Conservation (phyloP, 92 coral and sea anemone species). For the Umimayanthus kanabou region DNA sequence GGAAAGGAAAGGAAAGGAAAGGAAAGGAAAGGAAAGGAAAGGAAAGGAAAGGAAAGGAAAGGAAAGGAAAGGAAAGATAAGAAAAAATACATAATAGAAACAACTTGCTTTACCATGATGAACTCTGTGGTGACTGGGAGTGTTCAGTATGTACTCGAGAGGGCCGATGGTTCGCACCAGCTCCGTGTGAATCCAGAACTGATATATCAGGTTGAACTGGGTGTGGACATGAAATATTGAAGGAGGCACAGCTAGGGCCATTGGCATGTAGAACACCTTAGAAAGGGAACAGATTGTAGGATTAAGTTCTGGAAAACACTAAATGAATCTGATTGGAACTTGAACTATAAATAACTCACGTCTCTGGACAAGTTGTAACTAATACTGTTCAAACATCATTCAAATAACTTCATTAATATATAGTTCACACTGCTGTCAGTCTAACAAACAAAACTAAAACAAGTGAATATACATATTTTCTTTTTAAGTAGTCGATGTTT, state of each 20-base stretch:
- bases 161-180: conserved; percentile 87
- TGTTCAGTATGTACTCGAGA: conserved; percentile 85
- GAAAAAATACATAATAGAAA: too few relatives aligned
- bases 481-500: too few relatives aligned
- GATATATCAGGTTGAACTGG: conserved; percentile 85
- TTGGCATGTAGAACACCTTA: conserved; percentile 65
- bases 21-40: too few relatives aligned
- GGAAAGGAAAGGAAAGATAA: too few relatives aligned
- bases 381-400: not conserved
- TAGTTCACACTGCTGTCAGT: too few relatives aligned
- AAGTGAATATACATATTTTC: too few relatives aligned
- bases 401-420: too few relatives aligned
- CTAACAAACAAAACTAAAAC: too few relatives aligned
- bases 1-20: too few relatives aligned
- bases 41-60: too few relatives aligned
- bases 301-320: conserved; percentile 4
- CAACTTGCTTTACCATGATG: conserved; percentile 74
- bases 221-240: conserved; percentile 80
- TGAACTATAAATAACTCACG: not conserved
- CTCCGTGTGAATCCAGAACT: conserved; percentile 99
- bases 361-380: too few relatives aligned
- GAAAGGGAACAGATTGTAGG: not conserved
- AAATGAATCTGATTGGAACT: not conserved
- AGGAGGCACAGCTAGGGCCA: conserved; percentile 84
- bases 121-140: conserved; percentile 97